Percentiles rank a stretch among this genome's conserved stretches.
Evolutionary conservation across 1,140 invertebrate genomes (phyloP).

Genomic region (Meteorus sp.): DNA sequence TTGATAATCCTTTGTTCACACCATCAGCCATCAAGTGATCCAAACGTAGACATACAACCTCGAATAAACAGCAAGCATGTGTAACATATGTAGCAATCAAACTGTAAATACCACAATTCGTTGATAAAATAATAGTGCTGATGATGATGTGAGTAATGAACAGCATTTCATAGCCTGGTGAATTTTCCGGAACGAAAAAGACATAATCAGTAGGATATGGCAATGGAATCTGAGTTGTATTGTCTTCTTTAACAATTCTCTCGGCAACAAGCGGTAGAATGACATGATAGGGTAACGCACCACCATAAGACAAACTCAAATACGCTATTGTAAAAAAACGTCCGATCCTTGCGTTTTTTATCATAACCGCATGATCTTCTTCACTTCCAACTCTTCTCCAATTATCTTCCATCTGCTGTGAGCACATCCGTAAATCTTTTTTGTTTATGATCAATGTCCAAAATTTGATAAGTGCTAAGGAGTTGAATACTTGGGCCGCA

Average conservation of each 20-base stretch:
- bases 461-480: conserved; percentile 49
- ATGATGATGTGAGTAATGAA: conserved; percentile 50
- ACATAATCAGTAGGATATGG: conserved; percentile 50
- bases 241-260: conserved; percentile 40
- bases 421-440: conserved; percentile 37
- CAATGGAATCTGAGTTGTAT: conserved; percentile 47
- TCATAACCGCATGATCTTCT: conserved; percentile 43
- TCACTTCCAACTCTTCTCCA: conserved; percentile 39
- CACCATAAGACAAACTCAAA: conserved; percentile 45
- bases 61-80: conserved; percentile 46
- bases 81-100: conserved; percentile 44
- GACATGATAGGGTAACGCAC: conserved; percentile 51
- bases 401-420: conserved; percentile 43
- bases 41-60: conserved; percentile 40
- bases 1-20: background rate
- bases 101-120: conserved; percentile 50
- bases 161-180: conserved; percentile 45
- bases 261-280: conserved; percentile 46
- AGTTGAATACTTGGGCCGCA: conserved; percentile 47
- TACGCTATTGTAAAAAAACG: conserved; percentile 45
- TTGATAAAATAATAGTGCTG: conserved; percentile 47
- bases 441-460: conserved; percentile 49
- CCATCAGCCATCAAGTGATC: conserved; percentile 24
- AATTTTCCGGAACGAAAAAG: conserved; percentile 45
- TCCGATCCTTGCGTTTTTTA: conserved; percentile 45